phyloP scores from a whole-genome alignment of 2,888 invertebrate species.

The Drosophila austrosaltans region DNA sequence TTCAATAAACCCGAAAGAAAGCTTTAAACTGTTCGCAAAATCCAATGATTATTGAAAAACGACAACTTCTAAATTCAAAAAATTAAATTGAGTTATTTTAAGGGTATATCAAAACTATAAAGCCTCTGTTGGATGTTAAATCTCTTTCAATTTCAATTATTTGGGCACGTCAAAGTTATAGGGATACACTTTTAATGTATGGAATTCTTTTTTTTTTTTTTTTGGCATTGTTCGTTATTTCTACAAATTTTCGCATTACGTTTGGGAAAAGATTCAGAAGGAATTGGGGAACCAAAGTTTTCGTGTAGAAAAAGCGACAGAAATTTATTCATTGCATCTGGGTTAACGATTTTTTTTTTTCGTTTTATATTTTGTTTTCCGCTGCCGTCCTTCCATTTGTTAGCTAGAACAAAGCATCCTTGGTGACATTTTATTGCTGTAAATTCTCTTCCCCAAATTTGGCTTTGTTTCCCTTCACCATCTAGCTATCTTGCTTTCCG shows the following conservation, averaged over 20 bases:
- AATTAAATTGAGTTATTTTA: no score
- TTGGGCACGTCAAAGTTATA: background rate
- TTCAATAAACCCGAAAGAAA: no score
- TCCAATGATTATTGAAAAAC: no score
- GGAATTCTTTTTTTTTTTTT: background rate
- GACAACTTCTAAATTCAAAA: no score
- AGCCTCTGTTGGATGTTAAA: no score
- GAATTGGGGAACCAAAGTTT: background rate
- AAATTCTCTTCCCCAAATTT: conserved; percentile 3
- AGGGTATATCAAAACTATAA: no score
- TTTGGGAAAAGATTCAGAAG: no score
- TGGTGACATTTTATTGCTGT: conserved; percentile 52
- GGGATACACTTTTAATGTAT: background rate
- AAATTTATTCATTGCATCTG: conserved; percentile 72
- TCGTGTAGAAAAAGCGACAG: conserved; percentile 50
- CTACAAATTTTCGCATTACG: conserved; percentile 12
- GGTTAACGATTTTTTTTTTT: conserved; percentile 21
- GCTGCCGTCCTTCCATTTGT: background rate
- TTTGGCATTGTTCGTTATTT: background rate
- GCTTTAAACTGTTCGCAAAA: no score
- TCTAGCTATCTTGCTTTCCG: background rate
- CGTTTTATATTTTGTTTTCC: background rate
- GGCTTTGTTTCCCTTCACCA: background rate
- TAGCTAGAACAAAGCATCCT: conserved; percentile 15
- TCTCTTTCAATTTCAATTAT: conserved; percentile 1